Conservation (phyloP, 2,888 invertebrate genomes). For the Drosophila demipolita region DNA sequence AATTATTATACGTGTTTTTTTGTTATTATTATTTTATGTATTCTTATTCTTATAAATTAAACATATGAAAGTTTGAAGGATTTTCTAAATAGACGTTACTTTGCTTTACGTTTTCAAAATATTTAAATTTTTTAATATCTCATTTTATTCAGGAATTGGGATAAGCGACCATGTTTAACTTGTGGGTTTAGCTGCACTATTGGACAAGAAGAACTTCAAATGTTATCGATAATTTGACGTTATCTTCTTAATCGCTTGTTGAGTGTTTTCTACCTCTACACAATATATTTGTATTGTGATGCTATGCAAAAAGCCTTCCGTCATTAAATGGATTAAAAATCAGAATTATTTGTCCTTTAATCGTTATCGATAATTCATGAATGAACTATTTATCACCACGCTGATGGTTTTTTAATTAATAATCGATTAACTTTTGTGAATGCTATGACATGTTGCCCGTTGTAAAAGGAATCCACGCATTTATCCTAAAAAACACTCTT, state of each 20-base stretch:
- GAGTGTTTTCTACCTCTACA: not conserved
- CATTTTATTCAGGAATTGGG: not conserved
- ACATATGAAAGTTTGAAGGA: constrained; percentile 6
- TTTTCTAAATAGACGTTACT: constrained; percentile 11
- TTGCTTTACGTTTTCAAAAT: not conserved
- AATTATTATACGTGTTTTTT: constrained; percentile 9
- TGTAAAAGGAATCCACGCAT: not conserved
- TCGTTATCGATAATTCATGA: not conserved
- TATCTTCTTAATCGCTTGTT: not conserved
- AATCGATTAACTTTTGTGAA: not conserved
- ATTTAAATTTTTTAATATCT: not conserved
- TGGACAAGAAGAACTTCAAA: not conserved
- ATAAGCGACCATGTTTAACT: not conserved
- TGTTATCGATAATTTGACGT: not conserved
- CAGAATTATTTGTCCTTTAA: not conserved
- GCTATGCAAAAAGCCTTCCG: not conserved
- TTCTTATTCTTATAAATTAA: constrained; percentile 9
- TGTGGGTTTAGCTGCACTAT: not conserved
- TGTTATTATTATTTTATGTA: constrained; percentile 6
- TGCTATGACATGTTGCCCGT: not conserved
- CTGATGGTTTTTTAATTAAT: not conserved
- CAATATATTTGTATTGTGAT: not conserved
- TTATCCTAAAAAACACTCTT: not conserved
- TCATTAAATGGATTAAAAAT: not conserved
- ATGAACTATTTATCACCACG: not conserved